Evolutionary conservation across 2,888 invertebrate species (phyloP).

Genomic region (Macrophya annulata): DNA sequence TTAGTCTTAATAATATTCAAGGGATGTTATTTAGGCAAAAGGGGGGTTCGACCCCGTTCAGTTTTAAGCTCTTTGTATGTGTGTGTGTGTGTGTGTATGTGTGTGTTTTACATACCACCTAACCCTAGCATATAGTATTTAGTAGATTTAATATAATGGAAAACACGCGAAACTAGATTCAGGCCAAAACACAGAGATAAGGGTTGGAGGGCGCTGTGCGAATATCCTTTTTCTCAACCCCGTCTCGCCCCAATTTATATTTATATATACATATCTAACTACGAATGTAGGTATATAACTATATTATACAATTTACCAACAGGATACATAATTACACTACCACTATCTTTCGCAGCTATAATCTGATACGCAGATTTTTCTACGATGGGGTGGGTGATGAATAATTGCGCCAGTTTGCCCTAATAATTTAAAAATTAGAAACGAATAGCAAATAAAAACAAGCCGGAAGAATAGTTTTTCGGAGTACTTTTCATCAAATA

Average conservation of each 20-base stretch:
- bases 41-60: slow-evolving; percentile 37
- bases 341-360: slow-evolving; percentile 10
- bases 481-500: too few relatives aligned
- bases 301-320: slow-evolving; percentile 28
- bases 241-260: not conserved
- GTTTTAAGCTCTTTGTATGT: not conserved
- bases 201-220: slow-evolving; percentile 18
- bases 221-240: slow-evolving; percentile 24
- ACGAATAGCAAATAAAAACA: too few relatives aligned
- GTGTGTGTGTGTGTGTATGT: not conserved
- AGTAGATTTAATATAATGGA: slow-evolving; percentile 41
- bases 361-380: not conserved
- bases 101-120: not conserved
- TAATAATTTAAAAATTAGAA: too few relatives aligned
- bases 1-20: slow-evolving; percentile 41
- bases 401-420: too few relatives aligned
- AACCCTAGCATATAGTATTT: not conserved
- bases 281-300: not conserved
- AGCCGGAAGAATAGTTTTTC: too few relatives aligned
- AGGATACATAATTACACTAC: slow-evolving; percentile 11
- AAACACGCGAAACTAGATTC: slow-evolving; percentile 51
- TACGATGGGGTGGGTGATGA: not conserved
- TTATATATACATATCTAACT: slow-evolving; percentile 1
- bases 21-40: slow-evolving; percentile 43
- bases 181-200: slow-evolving; percentile 47